Evolutionary conservation across 2,113 vertebrate genomes (phyloP), one percentile per base, ranked within the genome.

Genomic region (Chaenogobius annularis): DNA sequence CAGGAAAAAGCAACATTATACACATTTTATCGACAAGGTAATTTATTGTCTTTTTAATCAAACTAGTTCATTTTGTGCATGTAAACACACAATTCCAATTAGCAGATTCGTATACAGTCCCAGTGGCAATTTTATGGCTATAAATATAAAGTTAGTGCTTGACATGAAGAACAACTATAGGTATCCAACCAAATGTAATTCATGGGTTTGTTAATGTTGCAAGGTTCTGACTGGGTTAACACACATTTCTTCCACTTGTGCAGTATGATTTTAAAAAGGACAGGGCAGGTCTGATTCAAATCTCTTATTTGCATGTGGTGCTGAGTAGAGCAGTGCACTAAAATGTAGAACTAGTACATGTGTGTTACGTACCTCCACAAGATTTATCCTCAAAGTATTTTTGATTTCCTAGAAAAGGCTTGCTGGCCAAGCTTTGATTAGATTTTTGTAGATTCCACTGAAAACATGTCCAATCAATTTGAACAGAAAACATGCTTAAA

Each of bases 341-440:
- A 63, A 43, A 43, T 11, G 35, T 40, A 63, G 61, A 63, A 12
- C 35, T 43, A 63, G 59, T 19, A 12, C 56, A 14, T 50, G 37
- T 31, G 48, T 54, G 50, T 52, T n/a, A 31, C 66, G 31, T 31
- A 19, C 70, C 72, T 52, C 61, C 52, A 56, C 74, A 50, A 78
- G 70, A 77, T 63, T 68, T 44, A 40, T 67, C 31, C 7, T 44
- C 66, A 26, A 14, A 0, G 9, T 11, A 26, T 54, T 62, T 43
- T 20, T 62, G 54, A 6, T 19, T 43, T 72, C 11, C 72, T 55
- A 3, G 47, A 43, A 10, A 40, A 10, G 58, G 88, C 88, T 89
- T 88, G 88, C 88, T 86, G 85, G 88, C 50, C 88, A 47, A 88
- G 88, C 82, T 88, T 75, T 54, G 31, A 74, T 75, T 46, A 35